Percentiles rank a stretch among this genome's conserved stretches.
These are phyloP conservation scores for Branchipolynoe longqiensis DNA, from an alignment of 2,888 invertebrate genomes.

Conservation along the genomic window DNA sequence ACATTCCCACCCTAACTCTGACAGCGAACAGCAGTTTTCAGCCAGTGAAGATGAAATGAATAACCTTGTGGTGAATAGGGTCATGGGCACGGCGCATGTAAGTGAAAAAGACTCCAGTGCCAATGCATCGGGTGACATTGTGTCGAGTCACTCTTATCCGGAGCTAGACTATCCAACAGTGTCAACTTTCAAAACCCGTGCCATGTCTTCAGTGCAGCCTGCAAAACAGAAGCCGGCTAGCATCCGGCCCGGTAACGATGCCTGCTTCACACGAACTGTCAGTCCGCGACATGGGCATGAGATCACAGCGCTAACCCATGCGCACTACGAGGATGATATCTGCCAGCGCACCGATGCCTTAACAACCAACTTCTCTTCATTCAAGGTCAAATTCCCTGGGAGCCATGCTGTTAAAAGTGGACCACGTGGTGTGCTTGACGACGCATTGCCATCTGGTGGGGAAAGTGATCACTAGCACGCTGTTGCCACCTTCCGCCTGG, in stretches of 20 bases:
- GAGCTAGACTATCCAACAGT: neutral
- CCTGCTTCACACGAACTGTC: conserved; percentile 16
- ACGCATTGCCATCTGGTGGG: conserved; percentile 13
- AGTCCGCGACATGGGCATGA: conserved; percentile 2
- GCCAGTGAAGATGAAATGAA: neutral
- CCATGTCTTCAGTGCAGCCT: neutral
- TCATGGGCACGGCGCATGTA: neutral
- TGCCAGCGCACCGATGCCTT: conserved; percentile 55
- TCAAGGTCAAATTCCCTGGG: conserved; percentile 30
- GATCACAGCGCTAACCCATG: neutral
- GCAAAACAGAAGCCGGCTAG: neutral
- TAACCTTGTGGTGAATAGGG: neutral
- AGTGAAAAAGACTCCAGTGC: too few species aligned
- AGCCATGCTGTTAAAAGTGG: neutral
- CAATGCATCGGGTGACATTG: neutral
- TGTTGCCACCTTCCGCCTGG: too few species aligned
- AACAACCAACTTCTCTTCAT: conserved; percentile 22
- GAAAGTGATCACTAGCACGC: conserved; percentile 52
- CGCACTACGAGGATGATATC: conserved; percentile 17
- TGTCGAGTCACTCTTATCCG: neutral
- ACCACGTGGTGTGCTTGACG: conserved; percentile 5
- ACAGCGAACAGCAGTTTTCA: neutral
- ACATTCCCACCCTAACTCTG: neutral
- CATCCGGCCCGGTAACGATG: neutral
- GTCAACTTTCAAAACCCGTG: conserved; percentile 37